These are phyloP conservation scores for Zootermopsis nevadensis DNA, from an alignment of 2,888 invertebrate species.

Conservation along the genomic window DNA sequence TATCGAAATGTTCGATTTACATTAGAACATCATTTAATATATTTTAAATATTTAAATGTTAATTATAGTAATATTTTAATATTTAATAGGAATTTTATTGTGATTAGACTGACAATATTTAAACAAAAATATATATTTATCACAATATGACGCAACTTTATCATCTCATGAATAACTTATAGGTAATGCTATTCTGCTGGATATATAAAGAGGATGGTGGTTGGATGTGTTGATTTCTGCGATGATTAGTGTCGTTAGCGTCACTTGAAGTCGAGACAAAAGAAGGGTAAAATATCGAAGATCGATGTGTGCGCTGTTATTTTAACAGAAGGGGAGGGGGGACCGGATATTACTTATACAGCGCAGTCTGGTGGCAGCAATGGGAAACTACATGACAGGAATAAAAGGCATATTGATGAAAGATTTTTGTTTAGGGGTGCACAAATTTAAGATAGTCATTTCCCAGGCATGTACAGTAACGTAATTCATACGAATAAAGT, in stretches of 20 bases:
- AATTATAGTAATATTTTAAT: no score
- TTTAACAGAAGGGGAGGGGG: background rate
- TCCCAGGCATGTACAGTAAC: background rate
- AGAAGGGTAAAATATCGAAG: background rate
- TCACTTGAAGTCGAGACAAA: constrained; percentile 7
- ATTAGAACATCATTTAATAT: no score
- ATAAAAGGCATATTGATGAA: background rate
- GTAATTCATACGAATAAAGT: no score
- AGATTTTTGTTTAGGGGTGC: background rate
- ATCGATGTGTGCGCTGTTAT: background rate
- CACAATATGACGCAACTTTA: no score
- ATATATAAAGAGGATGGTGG: constrained; percentile 1
- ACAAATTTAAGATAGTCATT: background rate
- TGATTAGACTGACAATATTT: no score
- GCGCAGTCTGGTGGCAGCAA: background rate
- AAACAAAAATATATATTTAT: no score
- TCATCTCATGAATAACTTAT: background rate
- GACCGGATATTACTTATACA: background rate
- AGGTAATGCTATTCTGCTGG: constrained; percentile 8
- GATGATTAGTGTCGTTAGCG: constrained; percentile 22
- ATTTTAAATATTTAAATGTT: no score
- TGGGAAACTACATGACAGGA: background rate
- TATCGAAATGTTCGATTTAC: no score
- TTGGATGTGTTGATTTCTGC: constrained; percentile 32
- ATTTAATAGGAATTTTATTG: no score